phyloP scores from a whole-genome alignment of 2,113 vertebrate genomes.

The Tiliqua scincoides region DNA sequence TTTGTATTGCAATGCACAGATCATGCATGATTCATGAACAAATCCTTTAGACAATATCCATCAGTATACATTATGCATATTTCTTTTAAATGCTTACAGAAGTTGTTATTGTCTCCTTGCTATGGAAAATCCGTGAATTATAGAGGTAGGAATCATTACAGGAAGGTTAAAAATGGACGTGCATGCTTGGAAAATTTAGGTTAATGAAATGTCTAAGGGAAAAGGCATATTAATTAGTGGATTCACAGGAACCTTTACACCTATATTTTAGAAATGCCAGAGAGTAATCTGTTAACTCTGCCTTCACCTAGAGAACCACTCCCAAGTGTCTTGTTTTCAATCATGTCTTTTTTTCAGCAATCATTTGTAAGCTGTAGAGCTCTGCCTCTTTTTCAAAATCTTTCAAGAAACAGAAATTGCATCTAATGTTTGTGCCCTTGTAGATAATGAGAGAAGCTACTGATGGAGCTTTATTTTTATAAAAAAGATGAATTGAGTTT shows the following conservation, averaged over 20 bases:
- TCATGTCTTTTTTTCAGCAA: conserved; percentile 25
- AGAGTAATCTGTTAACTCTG: conserved; percentile 45
- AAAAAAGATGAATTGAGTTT: conserved; percentile 26
- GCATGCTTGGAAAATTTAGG: conserved; percentile 57
- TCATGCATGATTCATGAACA: conserved; percentile 30
- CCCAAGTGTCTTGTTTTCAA: conserved; percentile 45
- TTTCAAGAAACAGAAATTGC: conserved; percentile 37
- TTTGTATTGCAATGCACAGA: conserved; percentile 4
- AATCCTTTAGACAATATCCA: conserved; percentile 37
- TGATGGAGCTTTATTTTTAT: conserved; percentile 22
- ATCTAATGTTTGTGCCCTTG: conserved; percentile 27
- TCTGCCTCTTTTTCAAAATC: conserved; percentile 24
- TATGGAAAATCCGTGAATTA: conserved; percentile 61
- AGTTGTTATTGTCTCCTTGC: conserved; percentile 31
- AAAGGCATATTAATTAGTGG: conserved; percentile 66
- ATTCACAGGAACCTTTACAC: conserved; percentile 68
- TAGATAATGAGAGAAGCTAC: conserved; percentile 43
- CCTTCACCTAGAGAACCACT: conserved; percentile 44
- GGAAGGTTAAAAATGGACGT: conserved; percentile 63
- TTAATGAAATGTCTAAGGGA: conserved; percentile 71
- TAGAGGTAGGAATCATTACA: conserved; percentile 46
- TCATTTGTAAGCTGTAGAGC: conserved; percentile 52
- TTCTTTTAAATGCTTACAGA: conserved; percentile 48
- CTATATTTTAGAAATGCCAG: conserved; percentile 69
- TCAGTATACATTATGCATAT: conserved; percentile 44